These are phyloP conservation scores for Oxyura jamaicensis DNA, from an alignment of 2,113 vertebrate genomes.

Conservation along the genomic window DNA sequence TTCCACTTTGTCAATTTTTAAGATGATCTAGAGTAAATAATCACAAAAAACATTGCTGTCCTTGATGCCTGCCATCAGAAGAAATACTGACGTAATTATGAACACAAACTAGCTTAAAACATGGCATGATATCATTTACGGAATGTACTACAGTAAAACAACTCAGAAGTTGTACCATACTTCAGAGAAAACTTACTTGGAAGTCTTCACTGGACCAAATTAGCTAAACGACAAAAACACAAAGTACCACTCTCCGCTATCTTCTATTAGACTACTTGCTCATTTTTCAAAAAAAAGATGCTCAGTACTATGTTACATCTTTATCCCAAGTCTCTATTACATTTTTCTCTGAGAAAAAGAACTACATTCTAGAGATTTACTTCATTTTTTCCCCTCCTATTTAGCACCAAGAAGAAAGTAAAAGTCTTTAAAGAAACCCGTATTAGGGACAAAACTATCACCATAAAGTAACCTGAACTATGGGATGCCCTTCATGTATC, in stretches of 20 bases:
- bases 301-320: background rate
- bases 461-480: background rate
- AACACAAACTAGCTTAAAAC: background rate
- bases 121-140: background rate
- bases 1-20: background rate
- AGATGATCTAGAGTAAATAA: background rate
- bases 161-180: background rate
- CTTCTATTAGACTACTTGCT: background rate
- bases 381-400: background rate
- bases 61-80: background rate
- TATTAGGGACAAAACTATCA: background rate
- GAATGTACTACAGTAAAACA: background rate
- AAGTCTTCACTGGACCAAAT: background rate
- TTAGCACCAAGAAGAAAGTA: background rate
- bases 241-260: background rate
- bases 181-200: background rate
- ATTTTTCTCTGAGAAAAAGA: background rate
- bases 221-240: background rate
- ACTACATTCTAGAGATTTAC: background rate
- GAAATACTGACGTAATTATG: too few relatives aligned
- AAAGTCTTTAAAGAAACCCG: background rate
- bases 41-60: background rate
- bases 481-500: background rate
- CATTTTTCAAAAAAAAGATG: background rate
- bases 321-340: background rate